Evolutionary conservation across 2,888 invertebrate genomes (phyloP).

Genomic region (Oeneis ivallda): DNA sequence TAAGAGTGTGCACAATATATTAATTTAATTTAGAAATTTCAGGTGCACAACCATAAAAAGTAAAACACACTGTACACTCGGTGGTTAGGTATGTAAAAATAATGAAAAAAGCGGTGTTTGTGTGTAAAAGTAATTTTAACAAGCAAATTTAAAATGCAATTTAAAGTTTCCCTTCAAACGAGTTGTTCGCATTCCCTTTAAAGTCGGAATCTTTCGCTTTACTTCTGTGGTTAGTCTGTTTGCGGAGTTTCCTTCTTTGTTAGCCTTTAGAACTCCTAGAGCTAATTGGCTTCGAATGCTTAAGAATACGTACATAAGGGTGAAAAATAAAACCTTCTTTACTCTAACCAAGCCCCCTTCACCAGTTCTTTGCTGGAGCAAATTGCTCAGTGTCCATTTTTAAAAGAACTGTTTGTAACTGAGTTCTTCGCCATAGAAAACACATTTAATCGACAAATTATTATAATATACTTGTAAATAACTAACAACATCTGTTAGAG

Average conservation of each 20-base stretch:
- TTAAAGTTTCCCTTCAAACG: conserved; percentile 72
- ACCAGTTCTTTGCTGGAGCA: conserved; percentile 27
- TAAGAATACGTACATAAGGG: conserved; percentile 42
- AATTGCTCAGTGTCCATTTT: conserved; percentile 34
- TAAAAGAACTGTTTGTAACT: conserved; percentile 23
- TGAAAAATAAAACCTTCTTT: conserved; percentile 34
- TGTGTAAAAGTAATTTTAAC: conserved; percentile 59
- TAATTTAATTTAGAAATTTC: conserved; percentile 10
- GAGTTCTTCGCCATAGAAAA: conserved; percentile 6
- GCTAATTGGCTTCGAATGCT: conserved; percentile 55
- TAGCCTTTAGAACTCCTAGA: conserved; percentile 52
- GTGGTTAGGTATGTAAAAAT: conserved; percentile 24
- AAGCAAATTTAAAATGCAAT: conserved; percentile 77
- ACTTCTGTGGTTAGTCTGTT: conserved; percentile 64
- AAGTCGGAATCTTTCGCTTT: conserved; percentile 61
- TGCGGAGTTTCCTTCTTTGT: conserved; percentile 60
- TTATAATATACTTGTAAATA: too few relatives aligned
- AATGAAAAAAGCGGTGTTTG: conserved; percentile 40
- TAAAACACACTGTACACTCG: conserved; percentile 1
- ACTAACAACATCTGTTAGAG: too few relatives aligned
- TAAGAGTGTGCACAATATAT: not conserved
- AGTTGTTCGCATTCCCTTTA: conserved; percentile 74
- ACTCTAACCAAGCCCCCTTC: conserved; percentile 27
- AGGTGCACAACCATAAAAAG: not conserved
- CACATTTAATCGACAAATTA: too few relatives aligned